Base-by-base conservation (phyloP, 2,888 invertebrate species). In the Cataglyphis albicans region DNA sequence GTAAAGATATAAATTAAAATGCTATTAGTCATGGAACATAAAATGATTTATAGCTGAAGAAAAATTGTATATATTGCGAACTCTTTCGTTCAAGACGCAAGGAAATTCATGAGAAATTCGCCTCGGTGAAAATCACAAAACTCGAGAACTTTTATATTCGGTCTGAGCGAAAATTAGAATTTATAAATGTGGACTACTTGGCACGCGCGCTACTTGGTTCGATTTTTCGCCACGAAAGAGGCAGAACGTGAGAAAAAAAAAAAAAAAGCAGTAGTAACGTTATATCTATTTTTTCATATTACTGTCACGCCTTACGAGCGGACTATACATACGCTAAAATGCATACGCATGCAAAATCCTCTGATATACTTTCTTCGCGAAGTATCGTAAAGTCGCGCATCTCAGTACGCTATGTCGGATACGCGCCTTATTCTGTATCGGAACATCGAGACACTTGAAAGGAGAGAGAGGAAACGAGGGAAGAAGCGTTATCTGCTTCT, bases 341-440 rank as follows among this genome's bases (percentile, higher is more conserved):
- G 78, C 78, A 70, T 55, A 78, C 81, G 81, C 35, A 63, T 32
- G 12, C 55, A 55, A 35, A 55, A 89, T 64, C 61, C 74, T 55
- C 41, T 80, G 88, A 89, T 86, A 84, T 81, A 84, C 63, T 89
- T 89, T 86, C 68, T 84, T 84, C 44, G 41, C 65, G 75, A 84
- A 89, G 78, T 84, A 73, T 84, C 88, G 82, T 84, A 86, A 89
- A 88, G 63, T 70, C 63, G 81, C 59, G 81, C 67, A 70, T 81
- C 41, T 61, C 25, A 21, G 38, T 67, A 67, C 7, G n/a, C 55
- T 64, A 82, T 25, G n/a, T 41, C 38, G 59, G 67, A 61, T 65
- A 21, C 63, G 65, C 74, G 55, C 55, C 84, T 81, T 86, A 82
- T 82, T 84, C 74, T 76, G 84, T 81, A 84, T 82, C 70, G 55